These are phyloP conservation scores for Lithobates pipiens DNA, from an alignment of 2,797 vertebrate species.

Conservation along the genomic window DNA sequence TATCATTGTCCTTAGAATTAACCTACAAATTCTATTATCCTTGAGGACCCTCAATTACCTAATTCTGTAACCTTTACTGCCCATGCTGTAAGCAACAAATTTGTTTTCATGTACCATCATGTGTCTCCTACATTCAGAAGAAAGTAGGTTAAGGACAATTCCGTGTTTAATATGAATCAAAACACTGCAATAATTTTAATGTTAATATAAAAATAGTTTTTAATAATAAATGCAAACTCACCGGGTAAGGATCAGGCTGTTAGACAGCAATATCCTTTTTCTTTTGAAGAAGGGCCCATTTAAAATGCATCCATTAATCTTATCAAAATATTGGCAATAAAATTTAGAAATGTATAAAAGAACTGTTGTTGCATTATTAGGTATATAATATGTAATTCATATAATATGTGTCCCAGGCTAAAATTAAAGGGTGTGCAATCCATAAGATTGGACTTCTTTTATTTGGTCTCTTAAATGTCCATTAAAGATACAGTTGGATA, in stretches of 20 bases:
- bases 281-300: too few relatives aligned
- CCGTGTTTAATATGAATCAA: not conserved
- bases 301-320: too few relatives aligned
- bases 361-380: too few relatives aligned
- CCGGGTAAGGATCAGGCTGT: not conserved
- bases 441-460: too few relatives aligned
- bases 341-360: too few relatives aligned
- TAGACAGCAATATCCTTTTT: not conserved
- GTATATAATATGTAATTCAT: too few relatives aligned
- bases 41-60: slow-evolving; percentile 4
- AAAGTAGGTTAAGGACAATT: not conserved
- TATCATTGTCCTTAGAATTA: slow-evolving; percentile 44
- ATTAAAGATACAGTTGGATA: too few relatives aligned
- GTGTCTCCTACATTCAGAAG: not conserved
- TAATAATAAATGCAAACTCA: not conserved
- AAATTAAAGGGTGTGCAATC: too few relatives aligned
- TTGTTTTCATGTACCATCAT: slow-evolving; percentile 30
- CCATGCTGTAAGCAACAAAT: slow-evolving; percentile 23
- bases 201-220: not conserved
- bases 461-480: too few relatives aligned
- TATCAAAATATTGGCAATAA: too few relatives aligned
- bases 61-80: slow-evolving; percentile 34
- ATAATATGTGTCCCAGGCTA: too few relatives aligned
- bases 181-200: not conserved
- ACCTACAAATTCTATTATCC: slow-evolving; percentile 51